These are phyloP conservation scores for Nibea coibor DNA, from an alignment of 2,113 vertebrate species.

Conservation along the genomic window DNA sequence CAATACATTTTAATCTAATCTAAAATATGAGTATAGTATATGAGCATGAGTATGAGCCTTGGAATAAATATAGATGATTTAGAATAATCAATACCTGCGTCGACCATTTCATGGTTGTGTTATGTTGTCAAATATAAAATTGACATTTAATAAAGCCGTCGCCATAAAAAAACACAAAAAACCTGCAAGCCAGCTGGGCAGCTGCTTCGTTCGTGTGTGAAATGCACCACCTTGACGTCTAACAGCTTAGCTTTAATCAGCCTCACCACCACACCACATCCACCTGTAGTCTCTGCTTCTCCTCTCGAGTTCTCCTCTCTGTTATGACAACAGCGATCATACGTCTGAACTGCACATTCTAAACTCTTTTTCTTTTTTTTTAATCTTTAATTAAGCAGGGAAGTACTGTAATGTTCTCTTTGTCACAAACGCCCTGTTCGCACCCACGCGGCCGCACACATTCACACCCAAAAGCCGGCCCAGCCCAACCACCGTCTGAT, in stretches of 20 bases:
- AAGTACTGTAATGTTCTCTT: not conserved
- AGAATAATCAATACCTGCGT: not conserved
- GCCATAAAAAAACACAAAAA: not conserved
- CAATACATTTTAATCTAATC: no score
- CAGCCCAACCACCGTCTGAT: slow-evolving; percentile 34
- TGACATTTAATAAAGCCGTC: not conserved
- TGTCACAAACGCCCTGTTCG: slow-evolving; percentile 2
- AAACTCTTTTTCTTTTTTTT: no score
- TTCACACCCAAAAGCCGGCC: slow-evolving; percentile 19
- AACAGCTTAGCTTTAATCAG: not conserved
- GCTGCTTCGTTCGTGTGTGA: not conserved
- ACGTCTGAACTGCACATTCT: not conserved
- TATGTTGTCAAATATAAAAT: not conserved
- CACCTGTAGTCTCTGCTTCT: not conserved
- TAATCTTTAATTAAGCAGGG: not conserved
- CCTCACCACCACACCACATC: not conserved
- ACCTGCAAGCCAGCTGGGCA: not conserved
- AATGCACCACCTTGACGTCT: not conserved
- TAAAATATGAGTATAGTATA: no score
- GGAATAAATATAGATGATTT: not conserved
- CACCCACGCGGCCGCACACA: slow-evolving; percentile 18
- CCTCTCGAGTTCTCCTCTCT: not conserved
- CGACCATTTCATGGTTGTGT: not conserved
- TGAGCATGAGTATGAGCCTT: not conserved
- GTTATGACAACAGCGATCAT: not conserved